Conservation (phyloP, 2,113 vertebrate genomes). For the Junco hyemalis region DNA sequence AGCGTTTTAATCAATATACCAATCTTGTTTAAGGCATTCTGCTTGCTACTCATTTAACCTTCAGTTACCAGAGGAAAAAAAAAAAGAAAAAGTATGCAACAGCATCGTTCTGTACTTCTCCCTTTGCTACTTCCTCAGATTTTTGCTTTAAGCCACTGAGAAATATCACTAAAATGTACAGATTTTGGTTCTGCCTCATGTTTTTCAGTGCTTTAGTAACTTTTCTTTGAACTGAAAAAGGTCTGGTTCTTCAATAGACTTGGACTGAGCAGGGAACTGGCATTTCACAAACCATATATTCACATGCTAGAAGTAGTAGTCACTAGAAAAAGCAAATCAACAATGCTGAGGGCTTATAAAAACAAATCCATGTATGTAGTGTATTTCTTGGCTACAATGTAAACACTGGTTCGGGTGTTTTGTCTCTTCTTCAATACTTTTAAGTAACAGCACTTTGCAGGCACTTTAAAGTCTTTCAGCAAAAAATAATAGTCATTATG, state of each 20-base stretch:
- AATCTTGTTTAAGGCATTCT: conserved; percentile 91
- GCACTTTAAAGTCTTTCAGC: background rate
- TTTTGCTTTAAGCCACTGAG: conserved; percentile 45
- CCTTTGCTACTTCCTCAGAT: background rate
- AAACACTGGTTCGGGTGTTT: background rate
- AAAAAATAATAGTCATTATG: background rate
- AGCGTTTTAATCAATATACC: conserved; percentile 98
- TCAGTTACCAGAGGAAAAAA: conserved; percentile 76
- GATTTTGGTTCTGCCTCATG: background rate
- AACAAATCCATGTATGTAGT: background rate
- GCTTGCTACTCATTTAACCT: conserved; percentile 82
- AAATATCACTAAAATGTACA: conserved; percentile 36
- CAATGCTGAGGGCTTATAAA: background rate
- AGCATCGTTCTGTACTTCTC: conserved; percentile 15
- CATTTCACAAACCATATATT: background rate
- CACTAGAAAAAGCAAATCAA: background rate
- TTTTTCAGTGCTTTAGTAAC: background rate
- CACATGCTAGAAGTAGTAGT: background rate
- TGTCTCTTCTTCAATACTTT: background rate
- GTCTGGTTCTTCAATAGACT: background rate
- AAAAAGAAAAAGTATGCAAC: conserved; percentile 1
- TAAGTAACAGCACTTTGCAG: background rate
- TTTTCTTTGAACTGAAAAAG: background rate
- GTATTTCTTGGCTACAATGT: background rate
- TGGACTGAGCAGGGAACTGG: background rate